Conservation (phyloP, 1,140 invertebrate genomes). For the Leptestheria dahalacensis region DNA sequence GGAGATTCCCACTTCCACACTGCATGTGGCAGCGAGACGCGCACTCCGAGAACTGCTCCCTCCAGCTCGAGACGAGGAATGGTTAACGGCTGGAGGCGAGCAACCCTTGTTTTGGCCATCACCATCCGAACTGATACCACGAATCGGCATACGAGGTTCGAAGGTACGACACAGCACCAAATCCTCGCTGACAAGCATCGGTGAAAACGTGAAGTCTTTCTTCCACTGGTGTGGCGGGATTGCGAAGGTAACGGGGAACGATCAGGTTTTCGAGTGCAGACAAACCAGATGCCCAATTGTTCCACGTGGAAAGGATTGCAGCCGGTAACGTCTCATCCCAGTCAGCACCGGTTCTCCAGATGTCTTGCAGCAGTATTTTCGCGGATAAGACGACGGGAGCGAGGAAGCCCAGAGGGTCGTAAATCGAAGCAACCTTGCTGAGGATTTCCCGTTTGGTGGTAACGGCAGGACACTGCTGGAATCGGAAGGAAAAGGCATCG, state of each 20-base stretch:
- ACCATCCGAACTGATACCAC: background rate
- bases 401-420: conserved; percentile 31
- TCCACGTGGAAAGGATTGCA: background rate
- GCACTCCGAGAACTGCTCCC: conserved; percentile 13
- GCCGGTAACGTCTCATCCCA: conserved; percentile 29
- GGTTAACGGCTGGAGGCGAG: conserved; percentile 3
- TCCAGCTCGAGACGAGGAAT: conserved; percentile 16
- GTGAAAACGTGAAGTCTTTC: conserved; percentile 15
- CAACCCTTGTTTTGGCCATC: conserved; percentile 12
- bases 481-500: background rate
- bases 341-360: conserved; percentile 26
- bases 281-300: background rate
- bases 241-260: background rate
- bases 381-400: conserved; percentile 25
- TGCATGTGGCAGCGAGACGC: conserved; percentile 5
- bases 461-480: background rate
- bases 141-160: background rate
- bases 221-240: background rate
- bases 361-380: conserved; percentile 31
- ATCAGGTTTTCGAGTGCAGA: background rate
- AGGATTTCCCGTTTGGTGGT: conserved; percentile 20
- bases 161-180: conserved; percentile 15
- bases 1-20: background rate
- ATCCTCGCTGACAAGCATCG: conserved; percentile 16
- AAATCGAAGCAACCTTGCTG: conserved; percentile 25